Conservation (phyloP, 2,113 vertebrate species). For the Bettongia penicillata region DNA sequence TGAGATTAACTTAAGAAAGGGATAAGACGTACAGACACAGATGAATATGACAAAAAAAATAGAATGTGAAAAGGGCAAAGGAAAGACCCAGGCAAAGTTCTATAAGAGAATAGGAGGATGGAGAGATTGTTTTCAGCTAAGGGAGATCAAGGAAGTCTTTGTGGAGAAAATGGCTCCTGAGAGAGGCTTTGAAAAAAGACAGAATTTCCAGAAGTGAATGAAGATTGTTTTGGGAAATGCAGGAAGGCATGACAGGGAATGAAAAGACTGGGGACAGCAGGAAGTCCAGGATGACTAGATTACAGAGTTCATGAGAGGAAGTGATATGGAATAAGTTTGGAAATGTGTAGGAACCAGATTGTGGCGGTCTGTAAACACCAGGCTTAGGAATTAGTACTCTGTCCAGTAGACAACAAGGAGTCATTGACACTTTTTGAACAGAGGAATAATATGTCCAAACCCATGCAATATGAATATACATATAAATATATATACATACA, state of each 20-base stretch:
- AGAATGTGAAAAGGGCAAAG: background rate
- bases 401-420: background rate
- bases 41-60: background rate
- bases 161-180: background rate
- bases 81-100: background rate
- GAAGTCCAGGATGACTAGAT: background rate
- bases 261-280: background rate
- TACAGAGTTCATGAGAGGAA: background rate
- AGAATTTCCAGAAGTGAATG: background rate
- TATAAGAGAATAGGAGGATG: background rate
- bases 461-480: background rate
- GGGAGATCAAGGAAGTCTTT: background rate
- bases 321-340: background rate
- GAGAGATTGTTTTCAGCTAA: background rate
- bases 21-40: background rate
- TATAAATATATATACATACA: background rate
- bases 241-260: background rate
- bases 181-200: background rate
- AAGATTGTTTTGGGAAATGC: background rate
- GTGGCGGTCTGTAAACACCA: background rate
- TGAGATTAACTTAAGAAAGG: background rate
- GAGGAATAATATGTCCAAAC: background rate
- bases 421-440: background rate
- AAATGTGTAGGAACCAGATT: background rate
- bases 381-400: background rate